A percentile compares a stretch with the other conserved stretches of the same genome.
phyloP scores from a whole-genome alignment of 2,888 invertebrate species.

The Phymatocera aterrima region DNA sequence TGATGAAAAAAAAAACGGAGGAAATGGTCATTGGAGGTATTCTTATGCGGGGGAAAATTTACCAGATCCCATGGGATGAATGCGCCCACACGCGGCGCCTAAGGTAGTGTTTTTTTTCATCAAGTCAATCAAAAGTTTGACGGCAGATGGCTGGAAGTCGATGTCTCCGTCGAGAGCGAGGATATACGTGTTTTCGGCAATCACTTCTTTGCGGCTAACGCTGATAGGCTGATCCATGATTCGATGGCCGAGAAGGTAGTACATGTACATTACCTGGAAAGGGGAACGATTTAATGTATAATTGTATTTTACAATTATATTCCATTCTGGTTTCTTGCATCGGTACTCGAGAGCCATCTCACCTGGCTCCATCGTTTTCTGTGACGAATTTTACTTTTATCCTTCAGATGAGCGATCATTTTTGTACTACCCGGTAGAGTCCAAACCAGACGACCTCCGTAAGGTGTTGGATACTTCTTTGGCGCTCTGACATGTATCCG shows the following conservation, averaged over 20 bases:
- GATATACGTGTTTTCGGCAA: constrained; percentile 89
- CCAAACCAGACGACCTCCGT: constrained; percentile 91
- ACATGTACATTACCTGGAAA: constrained; percentile 92
- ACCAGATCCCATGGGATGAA: constrained; percentile 89
- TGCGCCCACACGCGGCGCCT: constrained; percentile 93
- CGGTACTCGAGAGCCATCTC: constrained; percentile 46
- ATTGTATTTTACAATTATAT: background rate
- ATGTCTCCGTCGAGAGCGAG: constrained; percentile 93
- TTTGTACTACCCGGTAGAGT: constrained; percentile 89
- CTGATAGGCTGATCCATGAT: constrained; percentile 83
- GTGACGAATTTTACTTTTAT: constrained; percentile 91
- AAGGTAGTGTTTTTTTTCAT: constrained; percentile 89
- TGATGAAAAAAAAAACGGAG: background rate
- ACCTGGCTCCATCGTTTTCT: constrained; percentile 96
- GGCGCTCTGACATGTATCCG: constrained; percentile 80
- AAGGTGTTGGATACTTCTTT: constrained; percentile 87
- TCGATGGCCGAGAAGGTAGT: constrained; percentile 89
- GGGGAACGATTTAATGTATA: background rate
- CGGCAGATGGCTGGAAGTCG: constrained; percentile 89
- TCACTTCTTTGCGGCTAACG: constrained; percentile 79
- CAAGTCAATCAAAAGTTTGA: constrained; percentile 86
- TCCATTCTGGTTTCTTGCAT: background rate
- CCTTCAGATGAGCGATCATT: constrained; percentile 91
- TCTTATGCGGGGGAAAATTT: constrained; percentile 25
- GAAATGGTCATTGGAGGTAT: background rate